A percentile compares a stretch with the other conserved stretches of the same genome.
phyloP scores from a whole-genome alignment of 2,797 vertebrate species.

The Telmatherina bonti region DNA sequence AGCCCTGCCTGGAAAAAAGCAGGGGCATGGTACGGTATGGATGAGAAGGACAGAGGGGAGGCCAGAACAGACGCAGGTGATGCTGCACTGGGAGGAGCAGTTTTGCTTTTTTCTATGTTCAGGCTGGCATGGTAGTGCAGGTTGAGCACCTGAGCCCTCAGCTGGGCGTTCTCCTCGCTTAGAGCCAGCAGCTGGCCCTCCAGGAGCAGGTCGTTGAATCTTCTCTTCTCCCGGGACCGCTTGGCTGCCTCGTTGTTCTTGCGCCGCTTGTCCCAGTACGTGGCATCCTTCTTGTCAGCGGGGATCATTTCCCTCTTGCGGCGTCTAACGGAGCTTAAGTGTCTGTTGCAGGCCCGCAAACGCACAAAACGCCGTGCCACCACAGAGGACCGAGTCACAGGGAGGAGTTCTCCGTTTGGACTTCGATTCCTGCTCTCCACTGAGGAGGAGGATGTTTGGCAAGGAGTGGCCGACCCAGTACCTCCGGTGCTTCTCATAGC shows the following conservation, averaged over 20 bases:
- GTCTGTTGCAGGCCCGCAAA: conserved; percentile 40
- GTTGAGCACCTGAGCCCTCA: conserved; percentile 71
- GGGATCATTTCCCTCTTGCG: conserved; percentile 80
- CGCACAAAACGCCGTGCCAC: conserved; percentile 56
- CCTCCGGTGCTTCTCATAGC: conserved; percentile 21
- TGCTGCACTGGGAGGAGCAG: not conserved
- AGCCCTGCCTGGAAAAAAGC: conserved; percentile 44
- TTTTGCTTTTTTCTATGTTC: conserved; percentile 21
- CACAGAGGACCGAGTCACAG: conserved; percentile 28
- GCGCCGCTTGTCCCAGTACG: conserved; percentile 90
- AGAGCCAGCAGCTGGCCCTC: conserved; percentile 79
- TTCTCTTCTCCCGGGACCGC: conserved; percentile 88
- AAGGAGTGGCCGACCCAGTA: not conserved
- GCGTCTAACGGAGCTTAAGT: conserved; percentile 37
- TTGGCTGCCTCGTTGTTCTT: conserved; percentile 94
- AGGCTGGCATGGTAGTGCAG: conserved; percentile 62
- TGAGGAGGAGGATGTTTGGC: conserved; percentile 47
- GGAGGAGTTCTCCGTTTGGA: conserved; percentile 1
- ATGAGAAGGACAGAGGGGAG: not conserved
- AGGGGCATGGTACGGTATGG: conserved; percentile 7
- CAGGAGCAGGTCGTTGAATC: conserved; percentile 75
- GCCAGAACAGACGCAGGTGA: conserved; percentile 4
- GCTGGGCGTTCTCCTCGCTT: conserved; percentile 76
- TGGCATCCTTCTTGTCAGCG: conserved; percentile 84
- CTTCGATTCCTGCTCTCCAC: conserved; percentile 40